Evolutionary conservation across 2,888 invertebrate species (phyloP).

Genomic region (Meandrusa payeni): DNA sequence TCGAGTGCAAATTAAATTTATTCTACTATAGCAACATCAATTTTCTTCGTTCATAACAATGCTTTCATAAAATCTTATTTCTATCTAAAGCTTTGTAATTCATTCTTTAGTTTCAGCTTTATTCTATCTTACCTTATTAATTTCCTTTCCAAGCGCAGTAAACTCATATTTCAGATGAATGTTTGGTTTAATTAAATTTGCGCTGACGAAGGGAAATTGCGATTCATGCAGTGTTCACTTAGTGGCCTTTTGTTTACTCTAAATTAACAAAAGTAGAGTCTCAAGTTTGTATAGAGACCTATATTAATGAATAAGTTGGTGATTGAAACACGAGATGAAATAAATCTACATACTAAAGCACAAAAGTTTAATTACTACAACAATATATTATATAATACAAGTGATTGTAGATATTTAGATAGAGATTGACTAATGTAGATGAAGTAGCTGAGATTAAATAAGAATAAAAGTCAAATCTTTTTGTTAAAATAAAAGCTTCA

Average conservation of each 20-base stretch:
- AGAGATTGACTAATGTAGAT: too few species aligned
- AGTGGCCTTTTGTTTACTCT: conserved; percentile 9
- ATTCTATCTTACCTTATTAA: conserved; percentile 12
- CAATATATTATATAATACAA: too few species aligned
- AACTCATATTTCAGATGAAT: conserved; percentile 7
- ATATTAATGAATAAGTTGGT: too few species aligned
- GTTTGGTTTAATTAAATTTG: conserved; percentile 9
- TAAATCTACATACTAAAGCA: background rate
- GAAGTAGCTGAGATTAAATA: too few species aligned
- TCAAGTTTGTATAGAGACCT: too few species aligned
- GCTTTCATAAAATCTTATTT: background rate
- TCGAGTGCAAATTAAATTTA: too few species aligned
- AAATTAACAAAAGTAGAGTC: background rate
- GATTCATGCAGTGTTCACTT: background rate
- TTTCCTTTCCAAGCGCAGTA: background rate
- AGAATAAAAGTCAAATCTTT: too few species aligned
- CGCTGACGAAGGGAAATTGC: background rate
- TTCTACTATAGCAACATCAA: too few species aligned
- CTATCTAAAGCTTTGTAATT: background rate
- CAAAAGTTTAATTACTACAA: too few species aligned
- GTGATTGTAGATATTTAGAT: too few species aligned
- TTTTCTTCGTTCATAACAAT: background rate
- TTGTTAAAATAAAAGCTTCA: too few species aligned
- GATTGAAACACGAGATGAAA: background rate
- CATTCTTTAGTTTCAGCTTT: too few species aligned